Evolutionary conservation across 2,888 invertebrate genomes (phyloP), one percentile per base, ranked within the genome.

Genomic region (Timema cristinae): DNA sequence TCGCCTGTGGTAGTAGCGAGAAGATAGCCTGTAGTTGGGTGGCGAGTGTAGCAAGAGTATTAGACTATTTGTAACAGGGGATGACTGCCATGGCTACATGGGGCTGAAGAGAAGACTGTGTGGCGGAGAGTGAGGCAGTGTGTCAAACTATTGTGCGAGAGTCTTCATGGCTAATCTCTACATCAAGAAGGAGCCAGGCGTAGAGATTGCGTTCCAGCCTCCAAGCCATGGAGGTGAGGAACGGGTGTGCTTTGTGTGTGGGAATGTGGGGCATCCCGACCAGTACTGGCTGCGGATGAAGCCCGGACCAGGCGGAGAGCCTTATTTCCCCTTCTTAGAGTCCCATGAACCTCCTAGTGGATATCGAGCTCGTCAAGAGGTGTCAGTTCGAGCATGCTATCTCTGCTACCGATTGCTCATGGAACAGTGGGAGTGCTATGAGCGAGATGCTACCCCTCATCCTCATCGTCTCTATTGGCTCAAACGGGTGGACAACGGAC

Each of bases 381-480:
- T 74, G 15, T 73, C 76, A 47, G 77, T 79, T 50, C 74, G 77
- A 69, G 88, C 91, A 73, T 97, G 97, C 84, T 89, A 89, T 81
- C 88, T 96, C 50, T 97, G 97, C 84, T 93, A 91, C 83, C 90
- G 91, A 69, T 87, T 95, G 79, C 87, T 97, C 63, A 86, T 91
- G 71, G 92, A 95, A 81, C 97, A 97, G 83, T 97, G 97, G 97
- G 93, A 96, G 79, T 88, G 91, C 75, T 93, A 93, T 82, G 96
- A 97, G 83, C 85, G 91, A 63, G 91, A 91, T 79, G 90, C 90
- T 80, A 92, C 93, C 77, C 95, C 96, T 0, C 91, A 94, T 81
- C 87, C 90, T 76, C 94, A 95, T 81, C 85, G 97, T 70, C 88
- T 96, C 79, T 97, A 97, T 81, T 96, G 96, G 91, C 86, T 96